Evolutionary conservation across 2,888 invertebrate genomes (phyloP).

Genomic region (Chrysotoxum bicinctum): DNA sequence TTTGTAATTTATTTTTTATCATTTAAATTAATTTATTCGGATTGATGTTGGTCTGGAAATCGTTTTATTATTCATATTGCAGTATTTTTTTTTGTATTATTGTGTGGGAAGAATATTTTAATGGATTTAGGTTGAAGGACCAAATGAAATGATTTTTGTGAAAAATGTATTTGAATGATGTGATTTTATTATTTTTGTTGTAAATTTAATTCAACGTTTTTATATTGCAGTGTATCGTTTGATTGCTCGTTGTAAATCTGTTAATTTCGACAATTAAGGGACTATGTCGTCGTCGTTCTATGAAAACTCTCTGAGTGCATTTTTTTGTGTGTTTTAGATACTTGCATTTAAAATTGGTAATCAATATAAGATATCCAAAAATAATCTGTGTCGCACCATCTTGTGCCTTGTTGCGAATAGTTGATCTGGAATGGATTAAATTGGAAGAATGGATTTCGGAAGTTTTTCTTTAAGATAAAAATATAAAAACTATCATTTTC

Average conservation of each 20-base stretch:
- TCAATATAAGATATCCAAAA: too few species aligned
- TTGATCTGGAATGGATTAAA: too few species aligned
- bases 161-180: neutral
- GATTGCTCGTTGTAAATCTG: neutral
- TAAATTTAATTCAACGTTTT: neutral
- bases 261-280: neutral
- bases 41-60: constrained; percentile 21
- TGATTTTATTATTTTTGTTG: neutral
- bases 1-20: constrained; percentile 63
- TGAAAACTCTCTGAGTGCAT: too few species aligned
- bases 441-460: too few species aligned
- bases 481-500: too few species aligned
- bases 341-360: too few species aligned
- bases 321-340: too few species aligned
- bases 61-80: neutral
- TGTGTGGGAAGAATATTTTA: neutral
- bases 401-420: too few species aligned
- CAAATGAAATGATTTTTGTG: neutral
- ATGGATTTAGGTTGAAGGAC: neutral
- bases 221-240: neutral
- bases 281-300: too few species aligned
- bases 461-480: too few species aligned
- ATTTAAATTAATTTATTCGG: constrained; percentile 70
- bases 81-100: neutral
- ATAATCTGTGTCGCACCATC: too few species aligned